Evolutionary conservation across 2,888 invertebrate genomes (phyloP), one percentile per base, ranked within the genome.

Genomic region (Polydrusus tereticollis): DNA sequence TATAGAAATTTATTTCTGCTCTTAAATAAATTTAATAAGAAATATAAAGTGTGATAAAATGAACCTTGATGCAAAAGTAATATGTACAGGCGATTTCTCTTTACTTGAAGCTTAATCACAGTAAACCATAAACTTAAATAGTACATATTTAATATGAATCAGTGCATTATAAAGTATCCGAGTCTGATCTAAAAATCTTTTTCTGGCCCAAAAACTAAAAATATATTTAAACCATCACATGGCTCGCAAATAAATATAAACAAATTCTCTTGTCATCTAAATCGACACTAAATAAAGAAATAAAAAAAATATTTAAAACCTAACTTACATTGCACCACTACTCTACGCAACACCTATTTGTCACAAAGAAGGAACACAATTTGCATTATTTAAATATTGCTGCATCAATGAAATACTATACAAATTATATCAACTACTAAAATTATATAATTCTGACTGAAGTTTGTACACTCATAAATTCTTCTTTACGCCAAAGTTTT

Each of bases 41-140:
- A 79, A 79, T 78, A 74, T 78, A 18, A 55, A 55, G 29, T 78
- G 80, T 81, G 78, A 80, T 82, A 74, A 76, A 83, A 81, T 80
- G 75, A 82, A 81, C 80, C 80, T 81, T 78, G 81, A 82, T 77
- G 81, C 81, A 81, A 65, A 83, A 84, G 77, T 79, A 82, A 82
- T 84, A 85, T 85, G 79, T 85, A 85, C 84, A 85, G 82, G 83
- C 83, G 83, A 82, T 83, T 82, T 63, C 81, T 81, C 82, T 59
- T 82, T 81, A 83, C 82, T 83, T 82, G 82, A 84, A 85, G 84
- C 85, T 84, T 84, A 69, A 85, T 85, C 85, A 85, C 85, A 85
- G 85, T 84, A 85, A 85, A 83, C 83, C 82, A 85, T 82, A 82
- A 85, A 85, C 83, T 83, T 84, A 85, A 26, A 84, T 81, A 82